These are phyloP conservation scores for Eumacrocentrus americanus DNA, from an alignment of 2,888 invertebrate species.

Conservation along the genomic window DNA sequence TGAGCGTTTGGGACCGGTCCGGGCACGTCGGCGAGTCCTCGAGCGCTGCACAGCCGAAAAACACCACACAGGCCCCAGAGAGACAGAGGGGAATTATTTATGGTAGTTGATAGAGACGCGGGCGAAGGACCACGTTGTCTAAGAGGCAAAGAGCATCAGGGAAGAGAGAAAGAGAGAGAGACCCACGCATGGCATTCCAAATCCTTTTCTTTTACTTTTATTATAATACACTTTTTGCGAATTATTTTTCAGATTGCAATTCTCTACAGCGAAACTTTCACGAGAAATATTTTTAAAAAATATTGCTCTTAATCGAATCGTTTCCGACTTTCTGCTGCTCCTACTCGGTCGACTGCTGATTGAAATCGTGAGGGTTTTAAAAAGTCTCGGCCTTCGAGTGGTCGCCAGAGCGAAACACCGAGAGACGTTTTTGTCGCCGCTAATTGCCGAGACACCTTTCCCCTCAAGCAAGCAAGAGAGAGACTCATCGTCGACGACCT, in stretches of 20 bases:
- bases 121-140: conserved; percentile 53
- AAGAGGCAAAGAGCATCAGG: conserved; percentile 47
- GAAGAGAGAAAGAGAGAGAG: conserved; percentile 31
- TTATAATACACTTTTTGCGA: conserved; percentile 32
- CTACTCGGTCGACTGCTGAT: conserved; percentile 9
- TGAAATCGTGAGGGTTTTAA: conserved; percentile 1
- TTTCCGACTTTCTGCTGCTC: conserved; percentile 20
- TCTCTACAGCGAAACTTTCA: too few relatives aligned
- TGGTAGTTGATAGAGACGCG: conserved; percentile 61
- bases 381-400: not conserved
- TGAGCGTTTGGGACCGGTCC: conserved; percentile 25
- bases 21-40: conserved; percentile 21
- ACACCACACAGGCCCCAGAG: conserved; percentile 35
- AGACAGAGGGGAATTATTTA: conserved; percentile 55
- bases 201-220: conserved; percentile 41
- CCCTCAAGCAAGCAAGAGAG: too few relatives aligned
- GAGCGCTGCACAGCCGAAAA: conserved; percentile 31
- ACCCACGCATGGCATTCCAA: conserved; percentile 58
- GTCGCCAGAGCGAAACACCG: conserved; percentile 24
- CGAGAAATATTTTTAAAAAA: too few relatives aligned
- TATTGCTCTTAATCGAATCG: conserved; percentile 16
- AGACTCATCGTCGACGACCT: conserved; percentile 7
- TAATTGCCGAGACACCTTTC: conserved; percentile 43
- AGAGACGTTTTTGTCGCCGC: conserved; percentile 37
- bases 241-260: not conserved